phyloP scores from a whole-genome alignment of 2,113 vertebrate genomes.

The Cervus canadensis region DNA sequence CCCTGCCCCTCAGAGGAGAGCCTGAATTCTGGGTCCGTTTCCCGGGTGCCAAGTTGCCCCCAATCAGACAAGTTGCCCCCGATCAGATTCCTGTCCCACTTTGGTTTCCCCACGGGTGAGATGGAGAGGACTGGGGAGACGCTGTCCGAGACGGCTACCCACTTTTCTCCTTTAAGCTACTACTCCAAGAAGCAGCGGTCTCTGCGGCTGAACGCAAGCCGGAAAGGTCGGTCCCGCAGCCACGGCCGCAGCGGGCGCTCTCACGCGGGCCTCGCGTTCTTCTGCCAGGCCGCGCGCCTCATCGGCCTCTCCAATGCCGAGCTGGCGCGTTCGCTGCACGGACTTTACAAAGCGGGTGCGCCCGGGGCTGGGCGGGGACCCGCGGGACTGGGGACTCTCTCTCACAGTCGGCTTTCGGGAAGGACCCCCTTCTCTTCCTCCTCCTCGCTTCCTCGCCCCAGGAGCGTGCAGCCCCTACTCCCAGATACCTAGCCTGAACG shows the following conservation, averaged over 20 bases:
- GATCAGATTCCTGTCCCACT: neutral
- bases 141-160: neutral
- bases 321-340: constrained; percentile 20
- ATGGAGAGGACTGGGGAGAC: neutral
- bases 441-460: neutral
- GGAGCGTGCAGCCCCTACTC: constrained; percentile 23
- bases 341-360: neutral
- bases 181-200: constrained; percentile 34
- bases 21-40: neutral
- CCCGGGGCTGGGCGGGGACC: neutral
- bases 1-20: neutral
- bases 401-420: neutral
- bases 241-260: neutral
- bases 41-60: neutral
- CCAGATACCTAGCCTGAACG: constrained; percentile 35
- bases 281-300: constrained; percentile 41
- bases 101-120: neutral
- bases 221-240: neutral
- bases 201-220: neutral
- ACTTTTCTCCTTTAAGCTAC: constrained; percentile 9
- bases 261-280: constrained; percentile 6
- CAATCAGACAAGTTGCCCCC: neutral
- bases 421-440: neutral
- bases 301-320: neutral
- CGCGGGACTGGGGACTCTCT: neutral